Percentiles rank a stretch among this genome's conserved stretches.
phyloP scores from a whole-genome alignment of 2,797 vertebrate species.

The Acrocephalus scirpaceus region DNA sequence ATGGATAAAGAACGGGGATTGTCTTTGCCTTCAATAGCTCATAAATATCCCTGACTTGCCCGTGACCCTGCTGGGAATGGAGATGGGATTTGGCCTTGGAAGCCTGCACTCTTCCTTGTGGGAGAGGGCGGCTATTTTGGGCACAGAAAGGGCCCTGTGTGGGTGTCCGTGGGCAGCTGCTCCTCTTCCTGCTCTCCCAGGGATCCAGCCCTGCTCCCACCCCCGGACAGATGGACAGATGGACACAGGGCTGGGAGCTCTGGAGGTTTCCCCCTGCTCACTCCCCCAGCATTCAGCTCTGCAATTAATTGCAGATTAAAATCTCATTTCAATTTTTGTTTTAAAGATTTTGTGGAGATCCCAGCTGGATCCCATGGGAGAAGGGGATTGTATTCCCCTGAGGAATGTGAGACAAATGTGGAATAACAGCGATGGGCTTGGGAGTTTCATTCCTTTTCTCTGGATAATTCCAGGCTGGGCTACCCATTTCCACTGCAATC shows the following conservation, averaged over 20 bases:
- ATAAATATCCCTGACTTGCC: slow-evolving; percentile 11
- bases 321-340: neutral
- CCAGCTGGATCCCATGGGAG: neutral
- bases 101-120: neutral
- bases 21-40: slow-evolving; percentile 19
- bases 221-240: accelerated
- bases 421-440: accelerated
- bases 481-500: neutral
- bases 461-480: neutral
- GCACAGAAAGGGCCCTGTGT: neutral
- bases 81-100: neutral
- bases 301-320: too few relatives aligned
- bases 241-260: neutral
- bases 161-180: slow-evolving; percentile 21
- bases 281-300: neutral
- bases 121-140: neutral
- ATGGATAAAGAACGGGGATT: neutral
- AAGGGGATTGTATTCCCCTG: neutral
- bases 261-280: neutral
- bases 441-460: neutral
- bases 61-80: neutral
- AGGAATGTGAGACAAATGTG: neutral
- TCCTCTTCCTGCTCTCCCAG: neutral
- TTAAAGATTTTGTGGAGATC: neutral
- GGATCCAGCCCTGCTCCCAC: neutral